Conservation (phyloP, 1,140 invertebrate genomes). For the Brachionus angularis region DNA sequence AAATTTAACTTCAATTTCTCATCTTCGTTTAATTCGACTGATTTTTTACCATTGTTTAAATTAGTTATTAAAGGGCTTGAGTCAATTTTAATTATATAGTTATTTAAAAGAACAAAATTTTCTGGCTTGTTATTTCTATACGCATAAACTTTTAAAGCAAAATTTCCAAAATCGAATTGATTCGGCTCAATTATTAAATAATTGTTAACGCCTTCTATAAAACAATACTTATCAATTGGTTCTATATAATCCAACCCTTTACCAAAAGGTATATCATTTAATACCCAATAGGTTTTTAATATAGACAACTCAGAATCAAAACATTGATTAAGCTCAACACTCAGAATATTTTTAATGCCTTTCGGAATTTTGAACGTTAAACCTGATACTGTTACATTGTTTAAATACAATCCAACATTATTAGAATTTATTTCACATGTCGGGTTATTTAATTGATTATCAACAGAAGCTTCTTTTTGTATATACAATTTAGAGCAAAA, state of each 20-base stretch:
- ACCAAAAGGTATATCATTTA: conserved; percentile 8
- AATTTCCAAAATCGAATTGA: conserved; percentile 19
- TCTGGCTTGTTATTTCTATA: neutral
- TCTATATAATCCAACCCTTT: neutral
- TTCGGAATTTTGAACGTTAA: neutral
- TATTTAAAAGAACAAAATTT: conserved; percentile 11
- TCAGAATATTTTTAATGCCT: conserved; percentile 1
- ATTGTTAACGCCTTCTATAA: neutral
- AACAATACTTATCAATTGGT: neutral
- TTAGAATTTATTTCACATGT: neutral
- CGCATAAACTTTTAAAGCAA: neutral
- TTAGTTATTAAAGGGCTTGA: conserved; percentile 1
- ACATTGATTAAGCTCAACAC: neutral
- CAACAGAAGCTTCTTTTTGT: neutral
- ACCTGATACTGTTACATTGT: neutral
- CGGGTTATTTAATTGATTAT: too few relatives aligned
- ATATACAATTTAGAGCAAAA: conserved; percentile 3
- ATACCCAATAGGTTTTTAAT: neutral
- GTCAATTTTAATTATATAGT: conserved; percentile 13
- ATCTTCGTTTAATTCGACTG: conserved; percentile 24
- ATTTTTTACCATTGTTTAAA: conserved; percentile 5
- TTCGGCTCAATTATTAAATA: conserved; percentile 3
- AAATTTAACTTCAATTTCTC: neutral
- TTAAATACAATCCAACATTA: conserved; percentile 2
- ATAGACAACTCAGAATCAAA: neutral